Conservation (phyloP, 1,140 invertebrate genomes). For the Oreohelix idahoensis region DNA sequence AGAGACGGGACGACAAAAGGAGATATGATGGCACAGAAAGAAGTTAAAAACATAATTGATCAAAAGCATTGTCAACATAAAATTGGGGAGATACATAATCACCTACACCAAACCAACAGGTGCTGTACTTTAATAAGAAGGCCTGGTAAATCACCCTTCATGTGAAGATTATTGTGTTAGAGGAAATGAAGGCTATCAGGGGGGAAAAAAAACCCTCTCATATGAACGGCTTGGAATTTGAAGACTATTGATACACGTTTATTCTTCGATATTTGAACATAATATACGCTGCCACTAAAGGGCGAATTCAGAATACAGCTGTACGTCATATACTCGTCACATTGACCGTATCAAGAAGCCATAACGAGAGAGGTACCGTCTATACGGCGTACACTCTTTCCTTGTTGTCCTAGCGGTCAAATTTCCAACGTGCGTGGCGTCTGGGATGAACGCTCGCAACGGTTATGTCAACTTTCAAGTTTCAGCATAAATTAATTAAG, state of each 20-base stretch:
- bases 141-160: no score
- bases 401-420: conserved; percentile 8
- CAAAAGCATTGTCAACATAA: no score
- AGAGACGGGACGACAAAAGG: no score
- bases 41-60: no score
- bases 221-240: not conserved
- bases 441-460: conserved; percentile 5
- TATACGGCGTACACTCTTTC: not conserved
- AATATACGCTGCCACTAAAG: no score
- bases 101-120: no score
- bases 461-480: not conserved
- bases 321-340: not conserved
- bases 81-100: no score
- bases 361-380: not conserved
- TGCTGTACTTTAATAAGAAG: no score
- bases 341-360: not conserved
- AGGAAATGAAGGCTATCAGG: no score
- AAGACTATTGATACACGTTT: not conserved
- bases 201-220: no score
- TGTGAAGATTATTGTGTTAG: no score
- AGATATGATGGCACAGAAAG: no score
- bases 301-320: not conserved
- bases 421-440: not conserved
- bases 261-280: not conserved
- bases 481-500: conserved; percentile 15